Evolutionary conservation across 2,888 invertebrate species (phyloP), one percentile per base, ranked within the genome.

Genomic region (Automeris io): DNA sequence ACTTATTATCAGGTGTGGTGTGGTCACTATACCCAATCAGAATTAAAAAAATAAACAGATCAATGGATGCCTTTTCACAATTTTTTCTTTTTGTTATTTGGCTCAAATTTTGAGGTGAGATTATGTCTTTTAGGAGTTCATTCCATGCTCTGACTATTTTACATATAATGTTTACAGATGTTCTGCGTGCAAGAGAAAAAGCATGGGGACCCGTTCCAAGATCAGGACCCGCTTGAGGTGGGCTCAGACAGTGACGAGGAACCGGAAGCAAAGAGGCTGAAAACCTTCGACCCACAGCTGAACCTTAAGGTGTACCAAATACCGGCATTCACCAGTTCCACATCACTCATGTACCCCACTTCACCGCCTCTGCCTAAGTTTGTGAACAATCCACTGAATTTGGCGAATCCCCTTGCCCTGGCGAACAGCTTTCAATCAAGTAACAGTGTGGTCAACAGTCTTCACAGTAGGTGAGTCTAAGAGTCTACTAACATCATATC

Each of bases 291-390:
- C 52, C 72, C 82, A 0, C 70, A 73, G 0, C 52, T 85, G 2
- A 81, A 81, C 54, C 58, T 86, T 0, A 74, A 85, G 74, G 82
- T 86, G 0, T 83, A 78, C 47, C 76, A 86, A 44, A 82, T 86
- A 51, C 83, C 85, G 0, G 69, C 81, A 0, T 85, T 70, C 47
- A 80, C 68, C 41, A 67, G 77, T 12, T 76, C 79, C 0, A 78
- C 72, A 26, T 70, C 76, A 0, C 40, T 82, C 0, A 82, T 83
- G 49, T 82, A 66, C 24, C 80, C 82, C 0, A 51, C 72, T 0
- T 48, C 67, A 0, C 53, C 70, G 0, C 54, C 64, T 0, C 39
- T 86, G 11, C 85, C 85, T 0, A 81, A 81, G 38, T 83, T 83
- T 40, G 83, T 86, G 0, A 83, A 83, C 33, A 86, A 86, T 22